Base-by-base conservation (phyloP, 2,113 vertebrate species). In the Naja naja region DNA sequence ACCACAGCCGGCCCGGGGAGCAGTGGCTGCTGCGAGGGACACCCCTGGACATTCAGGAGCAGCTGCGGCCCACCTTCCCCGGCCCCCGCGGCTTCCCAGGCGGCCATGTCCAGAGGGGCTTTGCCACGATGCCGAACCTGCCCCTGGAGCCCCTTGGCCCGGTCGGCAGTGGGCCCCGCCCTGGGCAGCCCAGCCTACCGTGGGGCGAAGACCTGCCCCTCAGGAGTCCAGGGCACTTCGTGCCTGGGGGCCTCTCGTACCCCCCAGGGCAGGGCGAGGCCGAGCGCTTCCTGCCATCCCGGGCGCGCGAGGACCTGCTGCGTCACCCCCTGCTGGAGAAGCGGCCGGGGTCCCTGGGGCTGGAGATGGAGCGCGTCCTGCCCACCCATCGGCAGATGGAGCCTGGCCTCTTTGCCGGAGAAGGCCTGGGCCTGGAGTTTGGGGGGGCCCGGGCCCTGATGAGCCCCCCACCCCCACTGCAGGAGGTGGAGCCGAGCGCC, bases 1-100 rank as follows among this genome's bases (percentile, higher is more conserved):
- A 99, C 97, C 99, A 99, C 96, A 99, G 99, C 97, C 99, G 99
- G 94, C 98, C 99, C 4, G 98, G 98, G 27, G 99, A 99, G 49
- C 99, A 98, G 95, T 98, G 98, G 98, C 97, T 97, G 0, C 96
- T 98, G 98, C 95, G 96, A 98, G 98, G 98, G 97, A 34, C 91
- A 96, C 96, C 96, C 54, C 16, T 90, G 55, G 92, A 93, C 54
- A 12, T 93, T 34, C 92, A 85, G 45, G 92, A 93, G 22, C 89
- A 90, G 18, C 91, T 98, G 87, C 97, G 98, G 55, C 97, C 96
- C 14, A 94, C 98, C 97, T 97, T 99, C 94, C 98, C 98, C 1
- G 98, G 98, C 1, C 98, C 98, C 0, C 98, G 98, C 0, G 97
- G 98, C 16, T 99, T 99, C 95, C 98, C 99, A n/a, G 98, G 98